Conservation (phyloP, 2,888 invertebrate species). For the Lepidocyrtoides sp. region DNA sequence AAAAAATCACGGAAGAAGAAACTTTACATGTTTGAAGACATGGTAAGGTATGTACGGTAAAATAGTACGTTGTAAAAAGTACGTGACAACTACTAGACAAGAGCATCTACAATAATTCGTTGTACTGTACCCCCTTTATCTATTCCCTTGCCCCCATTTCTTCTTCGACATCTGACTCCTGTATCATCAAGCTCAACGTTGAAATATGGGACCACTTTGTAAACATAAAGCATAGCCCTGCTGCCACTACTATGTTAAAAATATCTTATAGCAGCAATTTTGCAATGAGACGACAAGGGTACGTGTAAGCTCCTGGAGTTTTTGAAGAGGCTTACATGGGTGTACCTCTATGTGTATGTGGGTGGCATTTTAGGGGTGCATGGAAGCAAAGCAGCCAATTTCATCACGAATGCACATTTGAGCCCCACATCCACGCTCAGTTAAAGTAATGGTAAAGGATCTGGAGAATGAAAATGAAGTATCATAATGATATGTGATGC, state of each 20-base stretch:
- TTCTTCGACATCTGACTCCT: conserved; percentile 64
- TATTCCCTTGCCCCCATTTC: conserved; percentile 1
- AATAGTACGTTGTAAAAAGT: too few species aligned
- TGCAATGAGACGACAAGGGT: too few species aligned
- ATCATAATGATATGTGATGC: conserved; percentile 77
- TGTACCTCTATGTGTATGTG: conserved; percentile 3
- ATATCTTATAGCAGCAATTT: too few species aligned
- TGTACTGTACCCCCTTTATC: neutral
- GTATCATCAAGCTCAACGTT: conserved; percentile 65
- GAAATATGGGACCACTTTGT: conserved; percentile 70
- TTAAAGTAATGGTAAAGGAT: conserved; percentile 64
- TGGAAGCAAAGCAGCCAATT: conserved; percentile 39
- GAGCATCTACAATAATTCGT: too few species aligned
- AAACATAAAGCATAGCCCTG: conserved; percentile 42
- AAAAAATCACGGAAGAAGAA: too few species aligned
- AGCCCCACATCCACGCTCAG: conserved; percentile 51
- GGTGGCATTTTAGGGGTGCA: neutral
- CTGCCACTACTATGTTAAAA: too few species aligned
- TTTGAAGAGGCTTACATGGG: neutral
- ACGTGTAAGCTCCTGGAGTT: neutral
- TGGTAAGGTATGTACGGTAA: too few species aligned
- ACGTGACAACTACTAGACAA: too few species aligned
- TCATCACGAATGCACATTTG: conserved; percentile 74
- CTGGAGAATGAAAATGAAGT: conserved; percentile 71
- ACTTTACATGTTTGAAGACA: too few species aligned